Base-by-base conservation (phyloP, 1,140 invertebrate species). In the Leucophenga varia region DNA sequence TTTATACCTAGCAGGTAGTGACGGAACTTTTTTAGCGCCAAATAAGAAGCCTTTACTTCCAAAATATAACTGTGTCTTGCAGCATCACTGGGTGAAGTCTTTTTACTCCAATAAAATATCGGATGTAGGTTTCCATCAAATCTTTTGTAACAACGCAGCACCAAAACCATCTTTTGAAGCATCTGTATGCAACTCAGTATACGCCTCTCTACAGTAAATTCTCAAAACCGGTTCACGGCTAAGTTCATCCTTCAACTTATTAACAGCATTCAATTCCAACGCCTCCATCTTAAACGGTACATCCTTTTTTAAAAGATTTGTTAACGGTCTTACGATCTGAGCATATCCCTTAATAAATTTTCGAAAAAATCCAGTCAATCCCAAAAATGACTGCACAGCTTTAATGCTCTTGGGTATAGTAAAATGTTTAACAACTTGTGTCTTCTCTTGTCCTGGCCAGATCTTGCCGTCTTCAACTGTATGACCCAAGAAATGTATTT, bases 131-230 rank as follows among this genome's bases (percentile, higher is more conserved):
- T 18, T 58, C 61, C 48, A n/a, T 46, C 22, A 4, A 30, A 30
- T n/a, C n/a, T 18, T 25, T 47, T 47, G 43, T 7, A 52, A 32
- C 12, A 52, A 19, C 8, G 25, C 20, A 16, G 30, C 48, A 19
- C 41, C 48, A 31, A 34, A 31, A 28, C 38, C n/a, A n/a, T 10
- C 20, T 50, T 41, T 9, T n/a, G 14, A 38, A 10, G 76, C 67
- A 61, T 61, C 55, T 36, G 60, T 53, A 54, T 74, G 67, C 7
- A 76, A 21, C 47, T 76, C 65, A 14, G 59, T 73, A 6, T 52
- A 25, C 12, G 37, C 36, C 3, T 17, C 21, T 36, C 13, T 47
- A 28, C 57, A 37, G 46, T 61, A 73, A 30, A 43, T 43, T 28
- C 22, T 9, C 16, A 43, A 31, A 16, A 43, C 30, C 8, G 22